phyloP scores from a whole-genome alignment of 2,888 invertebrate genomes.

The Apotomis capreana region DNA sequence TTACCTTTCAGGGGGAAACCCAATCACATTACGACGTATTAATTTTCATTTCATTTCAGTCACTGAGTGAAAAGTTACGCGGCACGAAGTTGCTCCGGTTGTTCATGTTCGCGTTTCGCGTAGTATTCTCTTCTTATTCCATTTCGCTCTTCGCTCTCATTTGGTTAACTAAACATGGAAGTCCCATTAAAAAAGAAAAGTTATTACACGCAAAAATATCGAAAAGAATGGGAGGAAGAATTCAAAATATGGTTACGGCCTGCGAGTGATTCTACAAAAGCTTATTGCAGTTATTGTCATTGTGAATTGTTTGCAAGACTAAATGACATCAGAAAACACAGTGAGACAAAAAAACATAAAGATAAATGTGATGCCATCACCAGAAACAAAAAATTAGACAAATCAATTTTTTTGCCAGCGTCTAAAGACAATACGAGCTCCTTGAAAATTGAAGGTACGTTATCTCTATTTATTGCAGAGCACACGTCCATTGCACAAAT shows the following conservation, averaged over 20 bases:
- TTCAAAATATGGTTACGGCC: background rate
- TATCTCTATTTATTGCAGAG: constrained; percentile 37
- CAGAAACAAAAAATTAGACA: constrained; percentile 1
- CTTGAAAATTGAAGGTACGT: constrained; percentile 37
- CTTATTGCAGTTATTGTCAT: background rate
- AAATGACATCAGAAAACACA: background rate
- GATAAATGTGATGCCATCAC: background rate
- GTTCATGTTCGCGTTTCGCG: too few species aligned
- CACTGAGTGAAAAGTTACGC: too few species aligned
- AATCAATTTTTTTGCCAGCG: background rate
- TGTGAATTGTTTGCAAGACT: background rate
- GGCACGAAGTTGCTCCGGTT: too few species aligned
- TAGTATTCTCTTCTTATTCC: too few species aligned
- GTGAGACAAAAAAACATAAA: constrained; percentile 9
- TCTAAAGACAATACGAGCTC: background rate
- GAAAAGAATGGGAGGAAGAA: constrained; percentile 4
- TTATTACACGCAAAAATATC: background rate
- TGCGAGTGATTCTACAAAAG: background rate
- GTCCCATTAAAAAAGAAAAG: constrained; percentile 2
- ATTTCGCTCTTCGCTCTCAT: too few species aligned
- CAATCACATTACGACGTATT: too few species aligned
- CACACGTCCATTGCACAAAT: constrained; percentile 39
- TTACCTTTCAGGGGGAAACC: too few species aligned
- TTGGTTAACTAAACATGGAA: too few species aligned
- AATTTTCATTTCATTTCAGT: too few species aligned